A percentile compares a stretch with the other conserved stretches of the same genome.
phyloP scores from a whole-genome alignment of 2,113 vertebrate genomes.

The Mormyrus lacerda region DNA sequence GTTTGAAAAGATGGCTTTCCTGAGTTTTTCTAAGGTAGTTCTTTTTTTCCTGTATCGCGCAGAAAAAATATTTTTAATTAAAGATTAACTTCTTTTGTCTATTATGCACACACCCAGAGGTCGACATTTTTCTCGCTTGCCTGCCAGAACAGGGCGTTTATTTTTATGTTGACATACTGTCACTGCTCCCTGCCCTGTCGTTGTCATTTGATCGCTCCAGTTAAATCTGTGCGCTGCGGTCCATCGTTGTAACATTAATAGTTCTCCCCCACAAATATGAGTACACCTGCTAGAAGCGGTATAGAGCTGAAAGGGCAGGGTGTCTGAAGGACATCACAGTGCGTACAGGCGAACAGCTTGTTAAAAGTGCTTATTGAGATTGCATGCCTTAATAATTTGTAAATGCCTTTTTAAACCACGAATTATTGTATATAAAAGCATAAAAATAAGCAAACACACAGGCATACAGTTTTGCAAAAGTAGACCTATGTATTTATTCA shows the following conservation, averaged over 20 bases:
- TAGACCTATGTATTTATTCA: neutral
- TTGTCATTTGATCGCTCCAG: neutral
- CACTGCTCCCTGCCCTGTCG: neutral
- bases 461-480: neutral
- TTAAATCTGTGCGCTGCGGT: neutral
- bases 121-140: neutral
- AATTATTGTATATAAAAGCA: neutral
- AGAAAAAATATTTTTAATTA: neutral
- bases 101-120: neutral
- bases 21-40: neutral
- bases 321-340: neutral
- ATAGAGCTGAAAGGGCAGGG: neutral
- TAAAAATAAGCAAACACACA: neutral
- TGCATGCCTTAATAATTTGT: neutral
- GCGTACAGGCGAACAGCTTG: neutral
- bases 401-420: neutral
- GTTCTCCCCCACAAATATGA: neutral
- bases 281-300: neutral
- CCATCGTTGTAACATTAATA: neutral
- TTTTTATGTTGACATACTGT: neutral
- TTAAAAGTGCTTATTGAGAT: neutral
- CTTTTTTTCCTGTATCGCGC: neutral
- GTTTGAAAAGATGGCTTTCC: neutral
- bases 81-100: slow-evolving; percentile 4
- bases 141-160: neutral